A percentile compares a stretch with the other conserved stretches of the same genome.
Evolutionary conservation across 1,140 invertebrate species (phyloP).

Genomic region (Pachypeltis micranthus): DNA sequence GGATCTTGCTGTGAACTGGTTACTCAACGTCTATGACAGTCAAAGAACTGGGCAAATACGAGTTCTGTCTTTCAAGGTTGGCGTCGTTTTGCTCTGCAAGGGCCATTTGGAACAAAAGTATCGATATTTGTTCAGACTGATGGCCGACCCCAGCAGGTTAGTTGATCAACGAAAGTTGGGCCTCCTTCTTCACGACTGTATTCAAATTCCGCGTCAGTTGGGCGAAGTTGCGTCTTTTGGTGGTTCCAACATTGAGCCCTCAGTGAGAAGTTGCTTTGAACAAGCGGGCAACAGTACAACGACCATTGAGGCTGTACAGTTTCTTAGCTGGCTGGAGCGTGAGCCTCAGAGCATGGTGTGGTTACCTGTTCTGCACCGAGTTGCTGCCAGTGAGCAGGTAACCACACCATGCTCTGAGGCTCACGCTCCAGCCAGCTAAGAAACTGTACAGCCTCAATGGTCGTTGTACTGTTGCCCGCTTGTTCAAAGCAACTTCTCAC

Average conservation of each 20-base stretch:
- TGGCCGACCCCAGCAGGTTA: conserved; percentile 84
- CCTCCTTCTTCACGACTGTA: conserved; percentile 87
- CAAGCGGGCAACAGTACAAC: conserved; percentile 50
- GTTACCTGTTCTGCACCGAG: conserved; percentile 90
- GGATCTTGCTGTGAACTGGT: conserved; percentile 94
- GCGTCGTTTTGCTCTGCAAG: conserved; percentile 80
- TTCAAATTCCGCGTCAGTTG: conserved; percentile 87
- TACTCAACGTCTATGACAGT: conserved; percentile 96
- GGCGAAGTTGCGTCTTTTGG: conserved; percentile 97
- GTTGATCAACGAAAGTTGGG: conserved; percentile 92
- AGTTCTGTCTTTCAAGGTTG: conserved; percentile 97
- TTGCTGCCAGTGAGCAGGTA: conserved; percentile 87
- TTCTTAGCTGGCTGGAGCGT: conserved; percentile 87
- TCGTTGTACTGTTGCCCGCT: conserved; percentile 44
- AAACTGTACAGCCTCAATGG: conserved; percentile 67
- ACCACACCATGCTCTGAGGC: conserved; percentile 95
- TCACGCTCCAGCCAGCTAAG: conserved; percentile 91
- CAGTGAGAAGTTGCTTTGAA: conserved; percentile 91
- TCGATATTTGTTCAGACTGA: conserved; percentile 89
- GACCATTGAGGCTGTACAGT: conserved; percentile 60
- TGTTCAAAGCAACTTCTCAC: conserved; percentile 93
- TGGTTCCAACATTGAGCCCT: conserved; percentile 97
- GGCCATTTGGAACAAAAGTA: conserved; percentile 98
- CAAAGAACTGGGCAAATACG: conserved; percentile 93
- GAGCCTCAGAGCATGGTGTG: conserved; percentile 97